phyloP scores from a whole-genome alignment of 2,797 vertebrate species.

The Poeciliopsis presidionis region DNA sequence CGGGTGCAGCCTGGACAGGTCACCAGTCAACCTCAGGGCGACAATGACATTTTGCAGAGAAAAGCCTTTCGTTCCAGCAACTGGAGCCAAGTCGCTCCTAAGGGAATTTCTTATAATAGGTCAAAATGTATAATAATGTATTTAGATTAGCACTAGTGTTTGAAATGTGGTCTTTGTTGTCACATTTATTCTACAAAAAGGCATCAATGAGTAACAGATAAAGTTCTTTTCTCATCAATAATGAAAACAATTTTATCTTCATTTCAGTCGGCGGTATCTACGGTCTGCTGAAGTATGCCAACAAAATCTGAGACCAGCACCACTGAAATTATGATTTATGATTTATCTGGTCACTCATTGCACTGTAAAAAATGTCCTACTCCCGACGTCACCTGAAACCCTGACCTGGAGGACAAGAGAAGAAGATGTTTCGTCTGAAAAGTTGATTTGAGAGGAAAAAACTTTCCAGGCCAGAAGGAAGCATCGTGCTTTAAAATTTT shows the following conservation, averaged over 20 bases:
- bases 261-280: conserved; percentile 75
- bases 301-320: conserved; percentile 46
- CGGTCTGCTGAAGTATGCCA: conserved; percentile 64
- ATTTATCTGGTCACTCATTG: neutral
- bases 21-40: neutral
- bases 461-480: conserved; percentile 27
- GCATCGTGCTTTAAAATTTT: neutral
- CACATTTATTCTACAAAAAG: neutral
- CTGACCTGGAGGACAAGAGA: neutral
- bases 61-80: neutral
- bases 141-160: neutral
- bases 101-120: neutral
- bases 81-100: neutral
- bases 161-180: neutral
- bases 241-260: neutral
- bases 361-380: neutral
- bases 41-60: neutral
- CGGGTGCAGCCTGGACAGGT: neutral
- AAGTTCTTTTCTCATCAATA: neutral
- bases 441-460: neutral
- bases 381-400: neutral
- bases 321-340: neutral
- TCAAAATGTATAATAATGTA: neutral
- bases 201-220: neutral
- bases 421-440: neutral